These are phyloP conservation scores for Ischnura elegans DNA, from an alignment of 2,888 invertebrate species.

Conservation along the genomic window DNA sequence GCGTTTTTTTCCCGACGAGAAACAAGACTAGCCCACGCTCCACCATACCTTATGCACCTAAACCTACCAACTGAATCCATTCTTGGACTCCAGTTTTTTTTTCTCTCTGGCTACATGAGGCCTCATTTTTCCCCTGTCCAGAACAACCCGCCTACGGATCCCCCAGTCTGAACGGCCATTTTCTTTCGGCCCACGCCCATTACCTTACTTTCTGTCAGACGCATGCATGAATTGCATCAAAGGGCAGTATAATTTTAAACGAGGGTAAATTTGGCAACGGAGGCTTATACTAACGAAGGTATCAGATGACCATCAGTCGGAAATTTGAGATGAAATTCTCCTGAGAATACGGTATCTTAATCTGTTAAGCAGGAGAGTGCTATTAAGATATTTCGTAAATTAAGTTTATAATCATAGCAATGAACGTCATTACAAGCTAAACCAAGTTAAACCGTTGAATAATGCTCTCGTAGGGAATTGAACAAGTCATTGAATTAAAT, in stretches of 20 bases:
- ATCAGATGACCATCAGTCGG: too few relatives aligned
- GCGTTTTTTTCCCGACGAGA: neutral
- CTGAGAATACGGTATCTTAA: neutral
- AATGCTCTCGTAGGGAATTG: too few relatives aligned
- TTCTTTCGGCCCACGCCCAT: neutral
- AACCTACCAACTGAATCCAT: neutral
- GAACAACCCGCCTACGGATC: neutral
- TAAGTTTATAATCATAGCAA: too few relatives aligned
- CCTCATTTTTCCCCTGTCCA: neutral
- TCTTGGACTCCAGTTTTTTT: neutral
- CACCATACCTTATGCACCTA: neutral
- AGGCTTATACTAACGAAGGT: too few relatives aligned
- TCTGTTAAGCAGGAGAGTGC: neutral
- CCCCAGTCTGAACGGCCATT: neutral
- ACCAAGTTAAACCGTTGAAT: too few relatives aligned
- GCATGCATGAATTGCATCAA: too few relatives aligned
- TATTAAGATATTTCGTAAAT: too few relatives aligned
- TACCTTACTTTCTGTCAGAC: neutral
- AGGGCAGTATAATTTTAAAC: too few relatives aligned
- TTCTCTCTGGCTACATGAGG: neutral
- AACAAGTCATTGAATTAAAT: too few relatives aligned
- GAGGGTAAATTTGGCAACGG: too few relatives aligned
- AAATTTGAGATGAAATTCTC: too few relatives aligned
- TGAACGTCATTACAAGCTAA: too few relatives aligned
- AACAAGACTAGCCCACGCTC: neutral